These are phyloP conservation scores for Oreonectes daqikongensis DNA, from an alignment of 2,797 vertebrate species.

Conservation along the genomic window DNA sequence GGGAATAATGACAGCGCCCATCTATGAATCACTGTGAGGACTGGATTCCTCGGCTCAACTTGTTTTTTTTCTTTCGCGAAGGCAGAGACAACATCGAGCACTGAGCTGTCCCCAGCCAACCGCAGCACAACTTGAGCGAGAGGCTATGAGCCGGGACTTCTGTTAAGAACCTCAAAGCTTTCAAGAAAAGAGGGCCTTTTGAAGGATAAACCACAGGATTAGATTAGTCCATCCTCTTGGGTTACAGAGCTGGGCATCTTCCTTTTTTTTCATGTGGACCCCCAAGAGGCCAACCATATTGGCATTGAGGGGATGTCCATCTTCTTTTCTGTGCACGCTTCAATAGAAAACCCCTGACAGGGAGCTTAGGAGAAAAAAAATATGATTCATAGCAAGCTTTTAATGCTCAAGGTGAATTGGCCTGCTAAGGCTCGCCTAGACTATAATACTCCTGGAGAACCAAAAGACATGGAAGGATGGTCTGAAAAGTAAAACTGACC, in stretches of 20 bases:
- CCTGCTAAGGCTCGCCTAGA: conserved; percentile 30
- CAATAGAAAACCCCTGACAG: conserved; percentile 40
- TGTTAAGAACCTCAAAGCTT: conserved; percentile 63
- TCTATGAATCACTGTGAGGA: conserved; percentile 51
- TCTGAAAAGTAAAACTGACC: conserved; percentile 40
- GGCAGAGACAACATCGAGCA: conserved; percentile 38
- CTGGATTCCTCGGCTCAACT: conserved; percentile 52
- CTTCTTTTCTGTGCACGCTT: conserved; percentile 51
- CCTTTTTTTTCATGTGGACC: conserved; percentile 55
- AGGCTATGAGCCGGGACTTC: conserved; percentile 57
- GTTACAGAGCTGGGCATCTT: conserved; percentile 68
- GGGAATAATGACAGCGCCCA: conserved; percentile 55
- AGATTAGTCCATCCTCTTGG: conserved; percentile 79
- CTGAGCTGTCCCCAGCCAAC: conserved; percentile 46
- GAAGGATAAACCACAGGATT: conserved; percentile 83
- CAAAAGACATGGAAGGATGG: conserved; percentile 25
- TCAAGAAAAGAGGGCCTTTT: conserved; percentile 73
- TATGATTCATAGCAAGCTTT: conserved; percentile 46
- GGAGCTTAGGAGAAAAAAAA: conserved; percentile 46
- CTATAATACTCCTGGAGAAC: conserved; percentile 37
- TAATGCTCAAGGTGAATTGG: conserved; percentile 54
- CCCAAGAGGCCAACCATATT: conserved; percentile 52
- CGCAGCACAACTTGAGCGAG: conserved; percentile 52
- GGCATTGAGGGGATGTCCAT: conserved; percentile 55
- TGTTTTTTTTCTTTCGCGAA: conserved; percentile 33